A percentile compares a stretch with the other conserved stretches of the same genome.
Evolutionary conservation across 2,888 invertebrate genomes (phyloP).

Genomic region (Embidobia sp.): DNA sequence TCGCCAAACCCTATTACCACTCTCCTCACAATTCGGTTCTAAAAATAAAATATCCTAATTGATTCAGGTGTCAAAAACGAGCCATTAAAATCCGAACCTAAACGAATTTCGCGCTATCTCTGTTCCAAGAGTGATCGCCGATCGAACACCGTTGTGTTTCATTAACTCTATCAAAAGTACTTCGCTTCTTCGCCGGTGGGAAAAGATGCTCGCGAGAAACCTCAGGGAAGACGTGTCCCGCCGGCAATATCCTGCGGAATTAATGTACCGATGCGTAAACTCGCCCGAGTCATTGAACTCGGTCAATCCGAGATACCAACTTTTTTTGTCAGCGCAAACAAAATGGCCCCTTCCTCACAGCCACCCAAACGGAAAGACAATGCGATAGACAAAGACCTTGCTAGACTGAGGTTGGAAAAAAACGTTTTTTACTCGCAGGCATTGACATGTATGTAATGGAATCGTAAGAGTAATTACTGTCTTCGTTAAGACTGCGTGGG

Average conservation of each 20-base stretch:
- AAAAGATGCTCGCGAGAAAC: slow-evolving; percentile 42
- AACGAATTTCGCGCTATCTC: slow-evolving; percentile 35
- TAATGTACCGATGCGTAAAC: slow-evolving; percentile 49
- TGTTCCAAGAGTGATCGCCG: background rate
- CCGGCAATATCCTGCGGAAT: slow-evolving; percentile 53
- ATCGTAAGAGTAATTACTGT: no score
- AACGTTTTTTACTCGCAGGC: no score
- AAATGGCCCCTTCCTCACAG: no score
- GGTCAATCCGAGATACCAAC: no score
- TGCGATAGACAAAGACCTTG: no score
- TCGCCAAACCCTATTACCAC: slow-evolving; percentile 19
- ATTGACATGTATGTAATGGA: no score
- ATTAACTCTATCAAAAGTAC: slow-evolving; percentile 29
- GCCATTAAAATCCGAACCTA: slow-evolving; percentile 21
- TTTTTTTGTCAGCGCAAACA: no score
- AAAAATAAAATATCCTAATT: slow-evolving; percentile 28
- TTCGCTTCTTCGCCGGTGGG: slow-evolving; percentile 28
- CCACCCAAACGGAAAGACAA: no score
- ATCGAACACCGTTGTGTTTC: slow-evolving; percentile 42
- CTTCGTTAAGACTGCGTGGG: no score
- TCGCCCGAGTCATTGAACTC: slow-evolving; percentile 52
- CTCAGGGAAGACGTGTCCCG: slow-evolving; percentile 41
- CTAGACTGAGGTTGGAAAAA: no score
- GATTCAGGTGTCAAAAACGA: slow-evolving; percentile 29
- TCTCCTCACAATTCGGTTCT: background rate